These are phyloP conservation scores for Intellagama lesueurii DNA, from an alignment of 2,797 vertebrate species.

Conservation along the genomic window DNA sequence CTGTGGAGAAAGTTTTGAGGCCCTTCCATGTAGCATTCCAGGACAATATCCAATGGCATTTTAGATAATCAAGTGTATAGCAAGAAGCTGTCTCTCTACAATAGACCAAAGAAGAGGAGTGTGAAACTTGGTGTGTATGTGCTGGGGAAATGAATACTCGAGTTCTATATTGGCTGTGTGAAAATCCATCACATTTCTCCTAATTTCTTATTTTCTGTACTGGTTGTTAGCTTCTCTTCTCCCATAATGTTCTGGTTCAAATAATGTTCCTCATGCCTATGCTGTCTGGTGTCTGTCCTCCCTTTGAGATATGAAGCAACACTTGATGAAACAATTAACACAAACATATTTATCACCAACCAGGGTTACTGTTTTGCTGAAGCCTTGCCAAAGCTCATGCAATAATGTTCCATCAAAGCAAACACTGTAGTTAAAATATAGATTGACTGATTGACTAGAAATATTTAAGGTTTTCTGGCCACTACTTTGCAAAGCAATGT, in stretches of 20 bases:
- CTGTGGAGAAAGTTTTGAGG: neutral
- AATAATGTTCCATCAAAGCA: neutral
- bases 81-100: neutral
- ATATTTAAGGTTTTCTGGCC: neutral
- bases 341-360: neutral
- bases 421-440: fast-evolving
- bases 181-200: constrained; percentile 4
- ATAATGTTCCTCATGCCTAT: neutral
- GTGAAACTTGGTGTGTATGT: too few relatives aligned
- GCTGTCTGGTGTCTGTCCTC: fast-evolving
- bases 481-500: neutral
- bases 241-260: neutral
- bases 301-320: neutral
- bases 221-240: neutral
- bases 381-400: neutral
- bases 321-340: neutral
- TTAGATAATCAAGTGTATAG: neutral
- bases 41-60: neutral
- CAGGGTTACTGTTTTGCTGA: fast-evolving
- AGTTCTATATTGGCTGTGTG: neutral
- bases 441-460: too few relatives aligned
- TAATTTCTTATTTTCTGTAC: neutral
- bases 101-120: neutral
- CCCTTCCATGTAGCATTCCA: fast-evolving
- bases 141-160: neutral